phyloP scores from a whole-genome alignment of 1,140 invertebrate species.

The Phymastichus coffea region DNA sequence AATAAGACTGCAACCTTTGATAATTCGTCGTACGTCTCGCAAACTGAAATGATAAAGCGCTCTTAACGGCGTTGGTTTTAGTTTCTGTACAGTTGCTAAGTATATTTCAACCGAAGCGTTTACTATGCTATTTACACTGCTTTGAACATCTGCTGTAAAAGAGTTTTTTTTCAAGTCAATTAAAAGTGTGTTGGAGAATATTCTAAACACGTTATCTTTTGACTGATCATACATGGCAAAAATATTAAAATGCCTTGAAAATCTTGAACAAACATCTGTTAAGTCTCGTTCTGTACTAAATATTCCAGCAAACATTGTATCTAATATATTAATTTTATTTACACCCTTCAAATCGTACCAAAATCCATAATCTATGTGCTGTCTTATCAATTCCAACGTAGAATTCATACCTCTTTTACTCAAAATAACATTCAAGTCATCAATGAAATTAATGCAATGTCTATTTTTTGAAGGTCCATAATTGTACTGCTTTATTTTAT shows the following conservation, averaged over 20 bases:
- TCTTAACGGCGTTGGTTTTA: slow-evolving; percentile 64
- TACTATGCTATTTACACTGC: slow-evolving; percentile 62
- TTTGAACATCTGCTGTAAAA: slow-evolving; percentile 63
- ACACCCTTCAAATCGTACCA: slow-evolving; percentile 64
- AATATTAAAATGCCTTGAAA: slow-evolving; percentile 67
- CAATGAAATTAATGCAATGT: slow-evolving; percentile 66
- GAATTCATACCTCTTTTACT: slow-evolving; percentile 59
- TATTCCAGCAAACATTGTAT: slow-evolving; percentile 62
- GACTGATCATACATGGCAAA: slow-evolving; percentile 63
- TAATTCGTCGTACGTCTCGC: slow-evolving; percentile 63
- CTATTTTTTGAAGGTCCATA: slow-evolving; percentile 62
- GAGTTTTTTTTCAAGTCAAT: slow-evolving; percentile 60
- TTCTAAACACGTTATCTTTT: slow-evolving; percentile 63
- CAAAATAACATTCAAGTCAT: slow-evolving; percentile 66
- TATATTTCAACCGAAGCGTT: slow-evolving; percentile 65
- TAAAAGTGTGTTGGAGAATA: slow-evolving; percentile 63
- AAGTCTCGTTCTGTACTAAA: slow-evolving; percentile 51
- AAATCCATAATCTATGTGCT: slow-evolving; percentile 66
- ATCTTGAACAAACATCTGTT: slow-evolving; percentile 58
- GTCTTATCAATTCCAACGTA: slow-evolving; percentile 67
- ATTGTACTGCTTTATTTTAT: slow-evolving; percentile 58
- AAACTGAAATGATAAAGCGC: slow-evolving; percentile 70
- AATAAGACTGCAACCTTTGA: slow-evolving; percentile 66
- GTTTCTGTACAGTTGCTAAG: slow-evolving; percentile 53
- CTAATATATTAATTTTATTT: slow-evolving; percentile 58